These are phyloP conservation scores for Eidolon helvum DNA, from an alignment of 2,113 vertebrate species.

Conservation along the genomic window DNA sequence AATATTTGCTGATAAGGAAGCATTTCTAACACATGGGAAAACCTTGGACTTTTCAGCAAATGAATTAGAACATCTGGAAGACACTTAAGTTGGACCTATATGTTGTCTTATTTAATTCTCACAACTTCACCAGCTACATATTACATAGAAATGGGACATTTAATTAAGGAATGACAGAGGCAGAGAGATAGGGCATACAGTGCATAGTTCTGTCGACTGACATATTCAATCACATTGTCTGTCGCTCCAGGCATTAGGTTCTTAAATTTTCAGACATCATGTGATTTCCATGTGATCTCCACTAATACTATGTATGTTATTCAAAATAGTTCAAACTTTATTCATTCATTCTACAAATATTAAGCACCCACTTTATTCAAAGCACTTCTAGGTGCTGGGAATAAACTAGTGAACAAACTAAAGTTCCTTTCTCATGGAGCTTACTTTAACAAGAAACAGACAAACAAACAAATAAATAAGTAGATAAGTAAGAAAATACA, in stretches of 20 bases:
- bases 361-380: not conserved
- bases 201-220: not conserved
- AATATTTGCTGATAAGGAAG: not conserved
- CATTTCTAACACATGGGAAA: not conserved
- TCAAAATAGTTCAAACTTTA: not conserved
- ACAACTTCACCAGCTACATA: not conserved
- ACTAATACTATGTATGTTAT: not conserved
- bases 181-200: not conserved
- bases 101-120: not conserved
- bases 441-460: not conserved
- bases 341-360: not conserved
- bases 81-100: not conserved
- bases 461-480: not conserved
- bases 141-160: not conserved
- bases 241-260: too few species aligned
- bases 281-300: not conserved
- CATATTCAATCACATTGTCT: not conserved
- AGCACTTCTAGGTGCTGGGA: not conserved
- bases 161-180: not conserved
- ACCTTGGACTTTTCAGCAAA: not conserved
- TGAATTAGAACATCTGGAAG: not conserved
- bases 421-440: not conserved
- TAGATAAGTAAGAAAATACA: not conserved
- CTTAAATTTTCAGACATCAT: not conserved
- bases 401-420: not conserved